Evolutionary conservation across 2,888 invertebrate genomes (phyloP).

Genomic region (Pegoplata infirma): DNA sequence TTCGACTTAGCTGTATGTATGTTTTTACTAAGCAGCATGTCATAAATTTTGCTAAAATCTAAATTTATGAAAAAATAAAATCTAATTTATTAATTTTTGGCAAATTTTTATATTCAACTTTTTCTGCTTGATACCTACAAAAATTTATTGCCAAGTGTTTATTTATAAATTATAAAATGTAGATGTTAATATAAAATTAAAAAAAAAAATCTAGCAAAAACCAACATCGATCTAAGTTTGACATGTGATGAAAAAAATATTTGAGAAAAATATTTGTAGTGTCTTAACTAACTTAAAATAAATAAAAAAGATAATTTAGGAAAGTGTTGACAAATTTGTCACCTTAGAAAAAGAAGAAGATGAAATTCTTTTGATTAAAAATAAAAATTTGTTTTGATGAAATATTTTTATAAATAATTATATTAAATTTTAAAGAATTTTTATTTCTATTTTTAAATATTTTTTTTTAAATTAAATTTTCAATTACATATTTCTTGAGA

Average conservation of each 20-base stretch:
- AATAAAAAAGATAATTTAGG: too few relatives aligned
- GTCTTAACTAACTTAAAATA: background rate
- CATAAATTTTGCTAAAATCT: background rate
- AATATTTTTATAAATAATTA: background rate
- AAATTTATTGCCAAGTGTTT: background rate
- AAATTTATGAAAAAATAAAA: background rate
- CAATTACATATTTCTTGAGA: too few relatives aligned
- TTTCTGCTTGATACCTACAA: too few relatives aligned
- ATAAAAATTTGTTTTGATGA: background rate
- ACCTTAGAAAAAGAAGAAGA: background rate
- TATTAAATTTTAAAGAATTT: background rate
- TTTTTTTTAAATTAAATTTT: background rate
- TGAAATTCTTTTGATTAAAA: background rate
- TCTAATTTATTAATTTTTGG: background rate
- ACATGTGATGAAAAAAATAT: constrained; percentile 26
- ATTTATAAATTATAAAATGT: background rate
- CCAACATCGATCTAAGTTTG: constrained; percentile 39
- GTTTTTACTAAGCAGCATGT: background rate
- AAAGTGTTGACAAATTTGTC: constrained; percentile 39
- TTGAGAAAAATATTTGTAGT: too few relatives aligned
- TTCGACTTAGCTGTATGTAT: too few relatives aligned
- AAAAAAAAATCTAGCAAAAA: background rate
- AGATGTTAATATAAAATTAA: background rate
- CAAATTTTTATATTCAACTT: background rate
- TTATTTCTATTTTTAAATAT: background rate